phyloP scores from a whole-genome alignment of 2,888 invertebrate genomes.

The Automeris io region DNA sequence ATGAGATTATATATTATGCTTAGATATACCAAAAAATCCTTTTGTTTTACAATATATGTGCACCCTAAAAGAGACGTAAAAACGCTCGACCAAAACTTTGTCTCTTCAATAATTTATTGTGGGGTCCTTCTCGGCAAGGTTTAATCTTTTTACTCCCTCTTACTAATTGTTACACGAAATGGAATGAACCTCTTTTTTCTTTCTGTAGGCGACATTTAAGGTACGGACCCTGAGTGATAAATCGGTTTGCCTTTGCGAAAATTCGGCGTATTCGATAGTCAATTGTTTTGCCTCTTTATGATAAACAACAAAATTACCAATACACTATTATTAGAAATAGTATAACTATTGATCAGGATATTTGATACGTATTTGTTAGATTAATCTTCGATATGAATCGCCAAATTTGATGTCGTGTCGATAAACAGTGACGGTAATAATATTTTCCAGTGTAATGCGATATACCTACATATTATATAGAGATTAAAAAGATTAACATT shows the following conservation, averaged over 20 bases:
- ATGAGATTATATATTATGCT: too few species aligned
- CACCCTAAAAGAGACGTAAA: conserved; percentile 31
- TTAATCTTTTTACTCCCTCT: conserved; percentile 35
- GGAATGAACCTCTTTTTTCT: conserved; percentile 31
- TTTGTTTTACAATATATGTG: background rate
- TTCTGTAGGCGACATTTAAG: conserved; percentile 39
- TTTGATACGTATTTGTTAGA: too few species aligned
- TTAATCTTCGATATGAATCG: too few species aligned
- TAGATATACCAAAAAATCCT: background rate
- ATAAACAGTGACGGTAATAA: too few species aligned
- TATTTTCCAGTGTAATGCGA: too few species aligned
- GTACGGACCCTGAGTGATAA: conserved; percentile 21
- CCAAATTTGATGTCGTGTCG: too few species aligned
- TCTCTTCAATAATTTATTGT: conserved; percentile 54
- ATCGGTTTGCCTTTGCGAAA: conserved; percentile 15
- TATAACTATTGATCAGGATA: too few species aligned
- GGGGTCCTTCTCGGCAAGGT: conserved; percentile 25
- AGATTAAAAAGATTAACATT: too few species aligned
- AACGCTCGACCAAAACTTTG: conserved; percentile 39
- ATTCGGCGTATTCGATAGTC: background rate
- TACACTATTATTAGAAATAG: too few species aligned
- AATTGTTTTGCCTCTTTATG: background rate
- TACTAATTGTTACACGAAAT: conserved; percentile 51
- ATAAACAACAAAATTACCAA: too few species aligned
- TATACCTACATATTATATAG: too few species aligned